Conservation (phyloP, 2,113 vertebrate species). For the Crocuta crocuta region DNA sequence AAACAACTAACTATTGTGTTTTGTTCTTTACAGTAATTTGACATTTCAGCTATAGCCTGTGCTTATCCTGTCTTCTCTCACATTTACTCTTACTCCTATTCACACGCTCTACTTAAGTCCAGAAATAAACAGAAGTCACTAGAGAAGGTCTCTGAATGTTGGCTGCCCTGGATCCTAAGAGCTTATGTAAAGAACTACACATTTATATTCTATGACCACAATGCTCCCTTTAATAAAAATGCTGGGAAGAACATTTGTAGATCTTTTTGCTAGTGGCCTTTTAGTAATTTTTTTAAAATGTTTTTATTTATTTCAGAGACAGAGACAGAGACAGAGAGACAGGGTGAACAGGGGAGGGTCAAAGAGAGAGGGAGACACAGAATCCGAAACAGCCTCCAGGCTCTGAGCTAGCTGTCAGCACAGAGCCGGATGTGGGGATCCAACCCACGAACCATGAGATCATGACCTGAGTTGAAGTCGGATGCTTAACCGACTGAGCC, state of each 20-base stretch:
- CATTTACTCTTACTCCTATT: background rate
- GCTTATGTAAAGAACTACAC: background rate
- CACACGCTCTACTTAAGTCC: background rate
- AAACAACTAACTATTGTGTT: constrained; percentile 17
- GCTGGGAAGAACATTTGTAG: background rate
- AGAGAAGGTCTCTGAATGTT: background rate
- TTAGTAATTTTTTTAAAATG: background rate
- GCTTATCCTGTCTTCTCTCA: background rate
- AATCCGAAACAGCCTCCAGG: too few relatives aligned
- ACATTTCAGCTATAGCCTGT: background rate
- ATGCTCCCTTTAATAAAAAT: background rate
- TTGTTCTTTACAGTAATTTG: background rate
- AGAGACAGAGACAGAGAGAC: too few relatives aligned
- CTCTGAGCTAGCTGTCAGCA: too few relatives aligned
- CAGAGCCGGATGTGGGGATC: too few relatives aligned
- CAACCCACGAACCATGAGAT: too few relatives aligned
- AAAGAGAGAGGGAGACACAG: too few relatives aligned
- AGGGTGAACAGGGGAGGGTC: too few relatives aligned
- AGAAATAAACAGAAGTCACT: constrained; percentile 8
- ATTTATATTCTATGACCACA: background rate
- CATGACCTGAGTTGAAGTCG: too few relatives aligned
- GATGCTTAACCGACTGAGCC: too few relatives aligned
- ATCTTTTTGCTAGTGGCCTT: background rate
- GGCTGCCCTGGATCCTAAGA: background rate
- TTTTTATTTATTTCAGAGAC: too few relatives aligned